Percentiles rank a stretch among this genome's conserved stretches.
Conservation (phyloP, 53 echinoderm and acorn worm species). For the Mesocentrotus franciscanus region DNA sequence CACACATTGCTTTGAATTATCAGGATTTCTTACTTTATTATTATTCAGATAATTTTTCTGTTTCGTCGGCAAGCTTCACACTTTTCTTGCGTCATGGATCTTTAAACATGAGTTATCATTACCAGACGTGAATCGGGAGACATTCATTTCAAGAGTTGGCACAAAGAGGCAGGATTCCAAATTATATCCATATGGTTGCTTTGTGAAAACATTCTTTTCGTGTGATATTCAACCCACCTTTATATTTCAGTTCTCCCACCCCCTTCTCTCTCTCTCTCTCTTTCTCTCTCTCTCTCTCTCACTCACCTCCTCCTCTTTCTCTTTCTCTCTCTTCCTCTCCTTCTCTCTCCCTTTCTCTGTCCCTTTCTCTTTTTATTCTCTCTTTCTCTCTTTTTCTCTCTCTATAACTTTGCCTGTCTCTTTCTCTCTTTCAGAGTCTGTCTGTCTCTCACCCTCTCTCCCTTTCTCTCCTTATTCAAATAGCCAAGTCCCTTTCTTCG, state of each 20-base stretch:
- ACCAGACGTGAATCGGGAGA: background rate
- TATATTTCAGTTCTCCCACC: background rate
- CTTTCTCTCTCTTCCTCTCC: too few species aligned
- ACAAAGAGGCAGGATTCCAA: background rate
- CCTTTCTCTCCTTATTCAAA: too few species aligned
- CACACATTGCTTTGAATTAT: too few species aligned
- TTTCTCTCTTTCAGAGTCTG: too few species aligned
- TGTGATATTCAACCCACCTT: background rate
- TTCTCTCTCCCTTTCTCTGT: too few species aligned
- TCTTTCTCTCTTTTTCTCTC: too few species aligned
- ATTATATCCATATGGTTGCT: conserved; percentile 3
- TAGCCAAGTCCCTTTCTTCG: too few species aligned
- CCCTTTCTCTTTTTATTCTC: too few species aligned
- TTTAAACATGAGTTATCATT: background rate
- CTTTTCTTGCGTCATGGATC: background rate
- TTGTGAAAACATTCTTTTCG: background rate
- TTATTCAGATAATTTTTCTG: background rate
- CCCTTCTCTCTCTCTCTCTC: background rate
- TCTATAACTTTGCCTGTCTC: too few species aligned
- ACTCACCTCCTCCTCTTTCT: too few species aligned
- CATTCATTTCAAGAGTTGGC: background rate
- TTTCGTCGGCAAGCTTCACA: background rate
- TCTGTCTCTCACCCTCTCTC: too few species aligned
- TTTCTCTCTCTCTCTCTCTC: background rate
- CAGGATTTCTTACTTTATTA: too few species aligned